phyloP scores from a whole-genome alignment of 2,888 invertebrate genomes.

The Dinocampus coccinellae region DNA sequence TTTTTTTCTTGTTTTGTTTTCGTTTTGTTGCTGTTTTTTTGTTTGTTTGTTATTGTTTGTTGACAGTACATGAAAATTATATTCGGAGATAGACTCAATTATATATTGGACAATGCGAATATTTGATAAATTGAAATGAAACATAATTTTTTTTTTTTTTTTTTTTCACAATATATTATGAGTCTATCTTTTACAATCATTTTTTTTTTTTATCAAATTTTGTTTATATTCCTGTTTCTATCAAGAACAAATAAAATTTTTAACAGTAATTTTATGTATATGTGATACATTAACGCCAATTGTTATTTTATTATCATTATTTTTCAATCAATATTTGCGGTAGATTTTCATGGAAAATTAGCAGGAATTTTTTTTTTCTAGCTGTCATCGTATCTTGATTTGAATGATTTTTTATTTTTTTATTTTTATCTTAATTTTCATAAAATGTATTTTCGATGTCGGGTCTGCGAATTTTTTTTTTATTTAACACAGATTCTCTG shows the following conservation, averaged over 20 bases:
- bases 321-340: background rate
- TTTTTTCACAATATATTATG: background rate
- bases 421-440: background rate
- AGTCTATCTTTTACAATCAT: slow-evolving; percentile 23
- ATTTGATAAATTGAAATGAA: background rate
- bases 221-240: too few species aligned
- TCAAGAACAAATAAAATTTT: too few species aligned
- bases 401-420: background rate
- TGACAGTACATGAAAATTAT: background rate
- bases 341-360: background rate
- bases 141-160: slow-evolving; percentile 24
- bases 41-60: too few species aligned
- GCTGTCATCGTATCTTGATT: background rate
- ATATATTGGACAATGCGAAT: background rate
- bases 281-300: too few species aligned
- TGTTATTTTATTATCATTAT: too few species aligned
- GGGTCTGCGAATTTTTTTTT: background rate
- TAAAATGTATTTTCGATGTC: background rate
- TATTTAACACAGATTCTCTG: background rate
- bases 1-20: too few species aligned
- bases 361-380: background rate
- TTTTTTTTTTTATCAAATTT: background rate
- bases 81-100: background rate
- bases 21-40: too few species aligned
- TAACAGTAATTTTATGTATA: too few species aligned